Evolutionary conservation across 2,113 vertebrate species (phyloP), one percentile per base, ranked within the genome.

Genomic region (Terrapene triunguis): DNA sequence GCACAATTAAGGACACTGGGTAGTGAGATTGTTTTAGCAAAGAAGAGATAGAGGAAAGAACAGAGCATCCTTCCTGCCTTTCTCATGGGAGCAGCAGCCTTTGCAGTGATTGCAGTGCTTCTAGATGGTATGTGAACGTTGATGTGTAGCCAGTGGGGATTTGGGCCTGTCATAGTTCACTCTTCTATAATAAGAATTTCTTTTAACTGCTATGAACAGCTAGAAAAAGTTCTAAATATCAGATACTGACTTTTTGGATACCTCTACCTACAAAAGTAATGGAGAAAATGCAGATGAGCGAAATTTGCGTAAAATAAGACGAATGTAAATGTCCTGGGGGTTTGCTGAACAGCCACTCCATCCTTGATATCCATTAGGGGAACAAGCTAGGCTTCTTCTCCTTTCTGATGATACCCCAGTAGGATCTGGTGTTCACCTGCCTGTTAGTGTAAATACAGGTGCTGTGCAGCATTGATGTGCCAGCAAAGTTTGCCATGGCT

Each of bases 311-410:
- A 80, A 93, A 88, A 85, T 19, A 13, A 88, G 89, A 25, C 42
- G 82, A 94, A 65, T 32, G 29, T 47, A 87, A 76, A 2, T 72
- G 65, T 78, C 95, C 69, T 85, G 89, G 85, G 85, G 53, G 54
- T 57, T 84, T 38, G 16, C 5, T 0, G 4, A 57, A 50, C 50
- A 69, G 81, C 89, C 76, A 44, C 85, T 89, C 91, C 65, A 29
- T 21, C 82, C 79, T 87, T 80, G 81, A 0, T 82, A 88, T 94
- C 55, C 9, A 8, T 21, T 14, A 74, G 78, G 47, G 54, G 42
- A 80, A 93, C 14, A 88, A 93, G 85, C 88, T 92, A 94, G 92
- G 93, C 79, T 51, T 12, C 88, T 95, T 96, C 82, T 91, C 25
- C 84, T 6, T 84, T 95, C 83, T 90, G 82, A 84, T 86, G 51